Evolutionary conservation across 2,113 vertebrate genomes (phyloP), one percentile per base, ranked within the genome.

Genomic region (Lophochroa leadbeateri): DNA sequence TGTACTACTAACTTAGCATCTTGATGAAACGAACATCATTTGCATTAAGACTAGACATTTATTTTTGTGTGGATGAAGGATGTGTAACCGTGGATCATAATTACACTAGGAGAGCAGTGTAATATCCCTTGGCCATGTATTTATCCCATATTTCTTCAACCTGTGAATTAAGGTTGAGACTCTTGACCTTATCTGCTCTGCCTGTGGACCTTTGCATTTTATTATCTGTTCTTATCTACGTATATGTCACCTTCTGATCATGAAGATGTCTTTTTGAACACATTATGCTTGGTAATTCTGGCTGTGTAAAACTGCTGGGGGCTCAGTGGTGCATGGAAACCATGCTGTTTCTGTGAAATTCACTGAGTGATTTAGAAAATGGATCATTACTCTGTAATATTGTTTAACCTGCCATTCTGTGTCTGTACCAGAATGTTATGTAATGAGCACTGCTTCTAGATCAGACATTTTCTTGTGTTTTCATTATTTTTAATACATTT

Each of bases 1-100:
- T 47, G 23, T 44, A 31, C 17, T 82, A 47, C 74, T 89, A 71
- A 84, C 52, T 80, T 79, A 84, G 46, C 39, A 67, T 84, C 71
- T 81, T 61, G 74, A 84, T 11, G 4, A 76, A 94, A 68, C 68
- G 29, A 75, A 35, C 0, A 5, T 94, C 8, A 85, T 96, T 91
- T 92, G 81, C 81, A 89, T 94, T 78, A 89, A 82, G 81, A 72
- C 55, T 76, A 86, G 91, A 91, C 52, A 63, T 87, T 84, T 91
- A 52, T 92, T 87, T 95, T 94, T 91, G 49, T 46, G 12, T 80
- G 53, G 71, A 33, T 82, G 58, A 76, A 76, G 61, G 44, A 16
- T 0, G 3, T 60, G 61, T 82, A 88, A 75, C 39, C 23, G 11
- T 41, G 47, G 57, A 76, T 89, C 4, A 11, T 65, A 78, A 78